Percentiles rank a stretch among this genome's conserved stretches.
Conservation (phyloP, 1,140 invertebrate genomes). For the Coptotermes formosanus region DNA sequence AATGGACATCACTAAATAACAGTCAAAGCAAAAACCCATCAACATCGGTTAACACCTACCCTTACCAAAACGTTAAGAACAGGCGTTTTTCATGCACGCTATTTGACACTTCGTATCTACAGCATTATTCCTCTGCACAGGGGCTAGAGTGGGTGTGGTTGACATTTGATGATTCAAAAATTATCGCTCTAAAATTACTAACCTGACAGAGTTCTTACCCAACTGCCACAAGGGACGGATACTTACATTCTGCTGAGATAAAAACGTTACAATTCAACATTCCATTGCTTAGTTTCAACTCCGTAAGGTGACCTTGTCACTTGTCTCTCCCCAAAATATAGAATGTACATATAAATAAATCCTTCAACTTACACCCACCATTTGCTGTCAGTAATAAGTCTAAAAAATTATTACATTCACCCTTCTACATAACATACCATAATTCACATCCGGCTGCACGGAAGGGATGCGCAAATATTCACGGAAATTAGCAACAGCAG, state of each 20-base stretch:
- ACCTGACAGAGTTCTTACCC: too few relatives aligned
- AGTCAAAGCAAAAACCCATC: too few relatives aligned
- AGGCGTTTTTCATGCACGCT: too few relatives aligned
- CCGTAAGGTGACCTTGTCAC: background rate
- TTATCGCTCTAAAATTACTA: too few relatives aligned
- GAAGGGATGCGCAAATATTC: constrained; percentile 78
- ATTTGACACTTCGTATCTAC: too few relatives aligned
- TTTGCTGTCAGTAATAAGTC: background rate
- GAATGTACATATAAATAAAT: background rate
- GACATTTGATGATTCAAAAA: background rate
- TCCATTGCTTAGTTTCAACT: background rate
- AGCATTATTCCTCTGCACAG: constrained; percentile 23
- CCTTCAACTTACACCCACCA: background rate
- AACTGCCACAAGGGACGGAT: too few relatives aligned
- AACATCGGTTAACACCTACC: too few relatives aligned
- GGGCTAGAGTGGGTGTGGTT: constrained; percentile 29
- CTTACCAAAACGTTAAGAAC: too few relatives aligned
- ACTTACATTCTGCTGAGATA: background rate
- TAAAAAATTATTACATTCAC: background rate
- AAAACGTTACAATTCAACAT: background rate
- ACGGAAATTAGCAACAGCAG: constrained; percentile 71
- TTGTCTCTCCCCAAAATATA: background rate
- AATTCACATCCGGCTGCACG: constrained; percentile 79
- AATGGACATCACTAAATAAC: too few relatives aligned
- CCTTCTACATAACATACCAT: constrained; percentile 58